Conservation (phyloP, 92 coral and sea anemone species). For the Bergia puertoricense region DNA sequence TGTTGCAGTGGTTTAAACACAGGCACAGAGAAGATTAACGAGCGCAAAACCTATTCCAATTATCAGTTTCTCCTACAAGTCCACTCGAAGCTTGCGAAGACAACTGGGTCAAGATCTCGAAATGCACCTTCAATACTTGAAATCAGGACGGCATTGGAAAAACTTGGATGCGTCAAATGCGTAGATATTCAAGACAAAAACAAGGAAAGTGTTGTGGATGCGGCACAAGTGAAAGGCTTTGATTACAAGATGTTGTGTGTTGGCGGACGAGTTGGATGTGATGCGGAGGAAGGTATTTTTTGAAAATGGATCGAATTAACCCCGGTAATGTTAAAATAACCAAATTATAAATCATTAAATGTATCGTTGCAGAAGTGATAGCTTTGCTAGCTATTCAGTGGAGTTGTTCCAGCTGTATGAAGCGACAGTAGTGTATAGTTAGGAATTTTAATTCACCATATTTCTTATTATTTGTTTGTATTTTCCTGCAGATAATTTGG, state of each 20-base stretch:
- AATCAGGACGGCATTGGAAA: background rate
- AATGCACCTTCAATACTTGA: background rate
- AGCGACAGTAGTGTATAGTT: background rate
- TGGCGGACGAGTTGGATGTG: background rate
- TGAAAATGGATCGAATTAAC: too few species aligned
- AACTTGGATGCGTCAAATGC: conserved; percentile 1
- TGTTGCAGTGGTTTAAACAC: background rate
- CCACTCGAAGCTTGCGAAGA: background rate
- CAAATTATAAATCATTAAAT: too few species aligned
- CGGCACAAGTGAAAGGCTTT: background rate
- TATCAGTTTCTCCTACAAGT: background rate
- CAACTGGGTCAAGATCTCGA: background rate
- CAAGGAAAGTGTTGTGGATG: background rate
- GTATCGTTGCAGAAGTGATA: background rate
- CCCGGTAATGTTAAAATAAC: too few species aligned
- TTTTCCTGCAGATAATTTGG: background rate
- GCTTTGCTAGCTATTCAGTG: background rate
- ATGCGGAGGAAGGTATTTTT: background rate
- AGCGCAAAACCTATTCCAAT: background rate
- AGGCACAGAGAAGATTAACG: background rate
- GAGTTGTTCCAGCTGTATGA: background rate
- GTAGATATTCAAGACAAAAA: conserved; percentile 32
- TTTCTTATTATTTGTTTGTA: background rate
- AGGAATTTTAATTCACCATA: background rate
- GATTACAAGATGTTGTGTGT: background rate